Conservation (phyloP, 2,888 invertebrate genomes). For the Macroteleia sp. region DNA sequence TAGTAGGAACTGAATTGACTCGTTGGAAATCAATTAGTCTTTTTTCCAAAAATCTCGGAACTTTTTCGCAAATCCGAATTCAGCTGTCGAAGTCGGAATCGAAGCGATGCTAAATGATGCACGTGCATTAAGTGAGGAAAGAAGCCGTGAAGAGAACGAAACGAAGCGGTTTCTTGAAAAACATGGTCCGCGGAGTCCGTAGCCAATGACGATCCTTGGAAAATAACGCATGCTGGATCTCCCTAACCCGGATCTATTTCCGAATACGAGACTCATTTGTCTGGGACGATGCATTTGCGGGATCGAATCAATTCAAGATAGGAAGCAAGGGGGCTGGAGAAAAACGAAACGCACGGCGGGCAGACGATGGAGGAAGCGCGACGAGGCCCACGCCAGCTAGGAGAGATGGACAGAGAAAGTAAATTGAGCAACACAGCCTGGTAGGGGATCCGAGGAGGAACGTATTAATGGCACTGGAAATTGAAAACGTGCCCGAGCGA, state of each 20-base stretch:
- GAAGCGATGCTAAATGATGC: slow-evolving; percentile 37
- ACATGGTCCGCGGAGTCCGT: too few species aligned
- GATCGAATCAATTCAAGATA: slow-evolving; percentile 58
- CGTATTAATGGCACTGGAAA: slow-evolving; percentile 82
- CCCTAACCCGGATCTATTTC: too few species aligned
- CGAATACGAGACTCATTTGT: slow-evolving; percentile 46
- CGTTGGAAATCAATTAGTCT: slow-evolving; percentile 27
- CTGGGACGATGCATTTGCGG: slow-evolving; percentile 37
- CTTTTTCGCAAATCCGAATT: slow-evolving; percentile 25
- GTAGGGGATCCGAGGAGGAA: slow-evolving; percentile 71
- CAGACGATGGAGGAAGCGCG: slow-evolving; percentile 2
- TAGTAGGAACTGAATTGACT: neutral
- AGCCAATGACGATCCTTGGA: slow-evolving; percentile 16
- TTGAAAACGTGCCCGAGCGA: slow-evolving; percentile 80
- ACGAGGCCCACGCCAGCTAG: too few species aligned
- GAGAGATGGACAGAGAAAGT: slow-evolving; percentile 46
- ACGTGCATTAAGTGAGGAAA: slow-evolving; percentile 29
- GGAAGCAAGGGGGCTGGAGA: slow-evolving; percentile 36
- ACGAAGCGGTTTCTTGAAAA: slow-evolving; percentile 16
- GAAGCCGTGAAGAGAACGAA: slow-evolving; percentile 26
- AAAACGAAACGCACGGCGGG: slow-evolving; percentile 14
- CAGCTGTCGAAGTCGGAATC: slow-evolving; percentile 15
- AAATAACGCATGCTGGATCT: slow-evolving; percentile 20
- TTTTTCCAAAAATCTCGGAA: slow-evolving; percentile 5
- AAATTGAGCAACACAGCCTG: slow-evolving; percentile 68